Evolutionary conservation across 2,113 vertebrate species (phyloP).

Genomic region (Callipepla squamata): DNA sequence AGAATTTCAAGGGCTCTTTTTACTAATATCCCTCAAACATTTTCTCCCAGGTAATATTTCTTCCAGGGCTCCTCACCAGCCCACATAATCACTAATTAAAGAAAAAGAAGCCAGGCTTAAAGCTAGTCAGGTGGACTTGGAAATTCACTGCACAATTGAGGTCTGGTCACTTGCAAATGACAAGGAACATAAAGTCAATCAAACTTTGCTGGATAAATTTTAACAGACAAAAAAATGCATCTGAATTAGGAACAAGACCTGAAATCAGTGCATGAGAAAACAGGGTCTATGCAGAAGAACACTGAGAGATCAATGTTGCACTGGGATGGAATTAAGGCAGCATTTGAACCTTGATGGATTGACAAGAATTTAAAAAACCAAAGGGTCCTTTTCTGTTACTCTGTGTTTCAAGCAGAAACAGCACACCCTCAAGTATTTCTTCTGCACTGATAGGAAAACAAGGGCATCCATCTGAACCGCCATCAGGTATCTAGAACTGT

Average conservation of each 20-base stretch:
- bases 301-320: not conserved
- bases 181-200: not conserved
- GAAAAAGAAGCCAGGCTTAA: not conserved
- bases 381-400: not conserved
- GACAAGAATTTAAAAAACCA: constrained; percentile 1
- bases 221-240: not conserved
- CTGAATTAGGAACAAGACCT: not conserved
- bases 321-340: not conserved
- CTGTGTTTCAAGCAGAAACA: not conserved
- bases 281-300: not conserved
- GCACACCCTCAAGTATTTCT: not conserved
- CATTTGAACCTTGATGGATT: not conserved
- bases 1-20: constrained; percentile 4
- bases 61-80: not conserved
- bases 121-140: not conserved
- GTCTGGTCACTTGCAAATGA: not conserved
- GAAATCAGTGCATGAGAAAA: not conserved
- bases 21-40: not conserved
- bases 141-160: not conserved
- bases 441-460: constrained; percentile 44
- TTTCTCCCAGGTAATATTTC: not conserved
- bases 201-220: not conserved
- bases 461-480: constrained; percentile 34
- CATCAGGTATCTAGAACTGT: constrained; percentile 5
- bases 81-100: not conserved